Percentiles rank a stretch among this genome's conserved stretches.
These are phyloP conservation scores for Araneus ventricosus DNA, from an alignment of 1,140 invertebrate genomes.

Conservation along the genomic window DNA sequence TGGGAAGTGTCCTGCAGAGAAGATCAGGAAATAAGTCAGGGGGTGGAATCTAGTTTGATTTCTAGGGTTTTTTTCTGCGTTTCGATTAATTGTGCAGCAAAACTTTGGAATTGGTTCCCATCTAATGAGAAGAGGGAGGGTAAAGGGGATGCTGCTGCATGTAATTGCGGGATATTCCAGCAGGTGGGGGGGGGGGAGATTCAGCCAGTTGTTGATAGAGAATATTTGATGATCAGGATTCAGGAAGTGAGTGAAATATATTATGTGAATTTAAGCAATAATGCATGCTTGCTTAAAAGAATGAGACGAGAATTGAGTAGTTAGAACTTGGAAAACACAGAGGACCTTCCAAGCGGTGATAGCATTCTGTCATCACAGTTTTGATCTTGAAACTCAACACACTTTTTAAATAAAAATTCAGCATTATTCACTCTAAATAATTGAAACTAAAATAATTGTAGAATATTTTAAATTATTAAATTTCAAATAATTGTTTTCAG, in stretches of 20 bases:
- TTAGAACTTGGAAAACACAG: too few species aligned
- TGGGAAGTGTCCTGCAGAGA: conserved; percentile 2
- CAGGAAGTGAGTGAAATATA: not conserved
- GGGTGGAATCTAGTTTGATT: not conserved
- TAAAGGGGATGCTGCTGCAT: not conserved
- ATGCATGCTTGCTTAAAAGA: too few species aligned
- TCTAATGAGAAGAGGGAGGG: not conserved
- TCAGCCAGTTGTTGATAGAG: not conserved
- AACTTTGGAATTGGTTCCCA: not conserved
- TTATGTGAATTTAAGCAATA: too few species aligned
- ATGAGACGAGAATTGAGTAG: too few species aligned
- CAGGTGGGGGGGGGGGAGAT: not conserved
- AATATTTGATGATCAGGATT: not conserved
- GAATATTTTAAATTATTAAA: too few species aligned
- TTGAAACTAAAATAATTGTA: too few species aligned
- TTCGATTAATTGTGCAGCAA: conserved; percentile 29
- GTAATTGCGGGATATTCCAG: not conserved
- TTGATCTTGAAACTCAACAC: too few species aligned
- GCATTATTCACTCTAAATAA: too few species aligned
- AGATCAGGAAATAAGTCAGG: not conserved
- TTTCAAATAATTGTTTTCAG: too few species aligned
- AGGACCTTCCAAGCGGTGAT: too few species aligned
- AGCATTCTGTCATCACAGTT: too few species aligned
- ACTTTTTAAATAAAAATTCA: too few species aligned
- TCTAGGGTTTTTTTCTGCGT: not conserved